Evolutionary conservation across 2,888 invertebrate genomes (phyloP), one percentile per base, ranked within the genome.

Genomic region (Himalopsyche anomala): DNA sequence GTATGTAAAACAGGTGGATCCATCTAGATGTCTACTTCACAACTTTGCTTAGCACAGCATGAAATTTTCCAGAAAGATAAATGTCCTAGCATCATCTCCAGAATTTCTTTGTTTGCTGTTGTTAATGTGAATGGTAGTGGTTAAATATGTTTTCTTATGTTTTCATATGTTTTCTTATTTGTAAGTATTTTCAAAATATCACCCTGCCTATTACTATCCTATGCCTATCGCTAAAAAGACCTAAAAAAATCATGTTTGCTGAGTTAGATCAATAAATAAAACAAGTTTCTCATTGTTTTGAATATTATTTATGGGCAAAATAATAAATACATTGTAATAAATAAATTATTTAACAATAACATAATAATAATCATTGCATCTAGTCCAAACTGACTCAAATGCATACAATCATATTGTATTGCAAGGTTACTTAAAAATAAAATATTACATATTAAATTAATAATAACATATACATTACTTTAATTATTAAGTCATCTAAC

Each of bases 291-390:
- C 84, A 19, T 84, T 80, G 84, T 88, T 86, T 88, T 85, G 84
- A 87, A 88, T 88, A 88, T 88, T 87, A 86, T 87, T 88, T 86
- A 86, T 86, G 88, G 87, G 86, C 88, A 88, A 87, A 87, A 87
- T 86, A 86, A 87, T 87, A 87, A 81, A 85, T 87, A 85, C 79
- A 80, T 85, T 83, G 80, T 85, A 88, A 88, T 85, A 88, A 88
- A 88, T 88, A 88, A 88, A 87, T 87, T 85, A 82, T 83, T 85
- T 82, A 85, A 83, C 85, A 87, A 86, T 74, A 55, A 82, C 54
- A 69, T 74, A 74, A 84, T 74, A 81, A 82, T 81, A 12, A 81
- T 40, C 56, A 54, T 69, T 74, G 85, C 69, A 74, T 36, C n/a
- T 19, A 55, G 51, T 80, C 42, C 51, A 81, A 28, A 51, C 28